Base-by-base conservation (phyloP, 2,113 vertebrate genomes). In the Dinomys branickii region DNA sequence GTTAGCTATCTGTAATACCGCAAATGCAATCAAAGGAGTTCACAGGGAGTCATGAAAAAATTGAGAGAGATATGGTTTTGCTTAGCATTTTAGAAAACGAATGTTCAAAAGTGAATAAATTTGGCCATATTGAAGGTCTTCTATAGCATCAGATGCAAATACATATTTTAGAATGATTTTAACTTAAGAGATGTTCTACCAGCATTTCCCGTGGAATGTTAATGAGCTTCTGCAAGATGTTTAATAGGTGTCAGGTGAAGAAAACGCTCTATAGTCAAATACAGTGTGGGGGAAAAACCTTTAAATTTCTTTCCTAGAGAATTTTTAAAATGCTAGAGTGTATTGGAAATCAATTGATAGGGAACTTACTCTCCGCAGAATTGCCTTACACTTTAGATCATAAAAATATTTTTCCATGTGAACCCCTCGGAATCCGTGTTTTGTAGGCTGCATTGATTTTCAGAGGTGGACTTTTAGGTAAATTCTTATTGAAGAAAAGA, bases 351-450 rank as follows among this genome's bases (percentile, higher is more conserved):
- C 63, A 90, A 0, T 85, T 80, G 30, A 13, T 67, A 67, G 41
- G 93, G 33, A 94, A 89, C 8, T 89, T 17, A 8, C 0, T 12
- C 17, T 85, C 44, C 85, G 44, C 2, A 91, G 47, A 44, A 67
- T 93, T 95, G 82, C 63, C 88, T 90, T 47, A 56, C 94, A 88
- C 47, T 94, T 96, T 87, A 85, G 38, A 88, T 26, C 30, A 86
- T 50, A 83, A 17, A 94, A 88, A 47, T 85, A 30, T 28, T 85
- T 89, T 77, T 91, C 71, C 61, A 30, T 88, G n/a, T 78, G 54
- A 96, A 86, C 30, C 11, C 38, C 22, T 80, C 83, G 7, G 67
- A 93, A 88, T 52, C 47, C 73, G 35, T 86, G n/a, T 82, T 94
- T 97, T 67, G 1, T 88, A 91, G 89, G 63, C 71, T 78, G 4